Percentiles rank a stretch among this genome's conserved stretches.
Evolutionary conservation across 2,113 vertebrate genomes (phyloP).

Genomic region (Carettochelys insculpta): DNA sequence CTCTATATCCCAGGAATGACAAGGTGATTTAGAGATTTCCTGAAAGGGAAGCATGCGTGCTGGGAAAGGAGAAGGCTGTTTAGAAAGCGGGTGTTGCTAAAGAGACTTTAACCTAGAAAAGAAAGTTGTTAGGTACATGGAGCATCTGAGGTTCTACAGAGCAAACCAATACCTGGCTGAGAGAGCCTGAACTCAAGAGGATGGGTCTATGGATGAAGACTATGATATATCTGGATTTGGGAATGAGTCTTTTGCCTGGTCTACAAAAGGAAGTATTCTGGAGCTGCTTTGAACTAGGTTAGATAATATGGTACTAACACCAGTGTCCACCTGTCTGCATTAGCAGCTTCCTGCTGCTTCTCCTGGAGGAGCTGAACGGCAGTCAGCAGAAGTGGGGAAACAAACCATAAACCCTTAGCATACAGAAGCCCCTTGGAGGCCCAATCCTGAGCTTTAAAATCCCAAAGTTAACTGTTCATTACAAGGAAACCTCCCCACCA

Average conservation of each 20-base stretch:
- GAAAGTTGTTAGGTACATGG: too few relatives aligned
- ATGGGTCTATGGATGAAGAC: too few relatives aligned
- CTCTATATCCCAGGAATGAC: neutral
- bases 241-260: too few relatives aligned
- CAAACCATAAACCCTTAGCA: accelerated
- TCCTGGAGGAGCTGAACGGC: neutral
- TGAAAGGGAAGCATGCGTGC: neutral
- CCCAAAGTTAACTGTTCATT: accelerated
- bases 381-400: accelerated
- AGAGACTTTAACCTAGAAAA: neutral
- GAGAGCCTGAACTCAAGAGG: too few relatives aligned
- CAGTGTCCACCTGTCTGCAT: neutral
- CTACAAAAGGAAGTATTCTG: too few relatives aligned
- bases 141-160: too few relatives aligned
- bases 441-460: accelerated
- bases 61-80: neutral
- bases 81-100: neutral
- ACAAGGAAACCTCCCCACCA: accelerated
- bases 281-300: neutral
- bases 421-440: neutral
- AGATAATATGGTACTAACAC: neutral
- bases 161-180: too few relatives aligned
- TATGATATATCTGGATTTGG: too few relatives aligned
- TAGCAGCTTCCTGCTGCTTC: neutral
- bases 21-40: neutral